Conservation (phyloP, 2,113 vertebrate species). For the Andinoacara biseriatus region DNA sequence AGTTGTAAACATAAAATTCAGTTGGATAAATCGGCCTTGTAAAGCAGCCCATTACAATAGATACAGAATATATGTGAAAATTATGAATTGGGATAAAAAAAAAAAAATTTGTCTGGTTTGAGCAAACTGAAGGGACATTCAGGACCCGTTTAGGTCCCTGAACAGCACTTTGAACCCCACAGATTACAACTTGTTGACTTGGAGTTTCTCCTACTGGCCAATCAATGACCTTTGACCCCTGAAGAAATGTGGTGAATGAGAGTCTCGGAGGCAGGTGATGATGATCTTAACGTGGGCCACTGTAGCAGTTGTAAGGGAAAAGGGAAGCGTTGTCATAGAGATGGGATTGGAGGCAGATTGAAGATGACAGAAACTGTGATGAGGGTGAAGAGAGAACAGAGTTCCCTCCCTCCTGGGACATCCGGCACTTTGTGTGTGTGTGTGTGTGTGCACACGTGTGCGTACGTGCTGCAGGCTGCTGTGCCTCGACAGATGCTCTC, state of each 20-base stretch:
- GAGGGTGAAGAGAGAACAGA: conserved; percentile 63
- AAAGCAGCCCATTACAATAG: neutral
- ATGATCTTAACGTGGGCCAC: conserved; percentile 10
- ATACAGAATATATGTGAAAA: neutral
- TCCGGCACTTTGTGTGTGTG: neutral
- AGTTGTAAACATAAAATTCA: neutral
- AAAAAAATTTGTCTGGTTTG: neutral
- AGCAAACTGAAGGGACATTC: neutral
- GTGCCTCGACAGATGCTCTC: conserved; percentile 67
- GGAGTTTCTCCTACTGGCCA: neutral
- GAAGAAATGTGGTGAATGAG: neutral
- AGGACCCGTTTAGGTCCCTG: neutral
- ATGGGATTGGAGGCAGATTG: conserved; percentile 57
- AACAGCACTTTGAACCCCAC: neutral
- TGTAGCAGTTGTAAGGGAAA: conserved; percentile 10
- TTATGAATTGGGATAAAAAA: neutral
- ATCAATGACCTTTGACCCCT: conserved; percentile 23
- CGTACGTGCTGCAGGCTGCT: conserved; percentile 36
- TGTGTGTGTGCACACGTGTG: conserved; percentile 19
- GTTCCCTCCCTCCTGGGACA: conserved; percentile 52
- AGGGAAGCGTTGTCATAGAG: conserved; percentile 45
- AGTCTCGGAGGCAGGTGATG: neutral
- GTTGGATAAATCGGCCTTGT: neutral
- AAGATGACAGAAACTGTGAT: conserved; percentile 64
- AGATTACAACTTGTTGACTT: conserved; percentile 4